These are phyloP conservation scores for Gallinago solitaria DNA, from an alignment of 2,797 vertebrate species.

Conservation along the genomic window DNA sequence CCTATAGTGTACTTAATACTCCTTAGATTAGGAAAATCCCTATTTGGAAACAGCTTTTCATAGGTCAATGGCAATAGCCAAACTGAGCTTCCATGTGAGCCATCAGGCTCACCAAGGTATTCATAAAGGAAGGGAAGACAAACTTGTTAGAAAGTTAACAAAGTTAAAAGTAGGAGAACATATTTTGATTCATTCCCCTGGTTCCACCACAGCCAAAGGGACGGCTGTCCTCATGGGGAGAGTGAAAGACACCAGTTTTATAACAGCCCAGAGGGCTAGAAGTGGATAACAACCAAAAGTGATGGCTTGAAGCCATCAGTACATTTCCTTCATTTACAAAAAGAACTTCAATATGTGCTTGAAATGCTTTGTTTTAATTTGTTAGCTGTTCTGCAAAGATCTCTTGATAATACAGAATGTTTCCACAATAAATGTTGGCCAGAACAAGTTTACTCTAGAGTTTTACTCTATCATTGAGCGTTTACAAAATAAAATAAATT, in stretches of 20 bases:
- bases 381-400: constrained; percentile 73
- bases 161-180: neutral
- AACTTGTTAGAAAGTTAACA: neutral
- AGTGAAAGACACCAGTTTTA: constrained; percentile 31
- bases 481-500: constrained; percentile 82
- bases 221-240: neutral
- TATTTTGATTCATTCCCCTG: constrained; percentile 13
- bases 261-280: constrained; percentile 26
- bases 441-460: constrained; percentile 76
- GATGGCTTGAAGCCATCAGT: constrained; percentile 52
- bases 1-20: neutral
- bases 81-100: neutral
- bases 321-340: constrained; percentile 54
- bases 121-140: neutral
- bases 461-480: constrained; percentile 75
- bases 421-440: constrained; percentile 77
- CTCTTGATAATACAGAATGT: constrained; percentile 76
- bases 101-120: neutral
- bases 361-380: constrained; percentile 70
- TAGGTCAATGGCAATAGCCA: neutral
- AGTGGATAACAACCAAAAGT: constrained; percentile 49
- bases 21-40: neutral
- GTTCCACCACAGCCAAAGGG: constrained; percentile 20
- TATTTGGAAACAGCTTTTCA: neutral
- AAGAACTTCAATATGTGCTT: constrained; percentile 46